Percentiles rank a stretch among this genome's conserved stretches.
These are phyloP conservation scores for Malacosoma neustria DNA, from an alignment of 2,888 invertebrate species.

Conservation along the genomic window DNA sequence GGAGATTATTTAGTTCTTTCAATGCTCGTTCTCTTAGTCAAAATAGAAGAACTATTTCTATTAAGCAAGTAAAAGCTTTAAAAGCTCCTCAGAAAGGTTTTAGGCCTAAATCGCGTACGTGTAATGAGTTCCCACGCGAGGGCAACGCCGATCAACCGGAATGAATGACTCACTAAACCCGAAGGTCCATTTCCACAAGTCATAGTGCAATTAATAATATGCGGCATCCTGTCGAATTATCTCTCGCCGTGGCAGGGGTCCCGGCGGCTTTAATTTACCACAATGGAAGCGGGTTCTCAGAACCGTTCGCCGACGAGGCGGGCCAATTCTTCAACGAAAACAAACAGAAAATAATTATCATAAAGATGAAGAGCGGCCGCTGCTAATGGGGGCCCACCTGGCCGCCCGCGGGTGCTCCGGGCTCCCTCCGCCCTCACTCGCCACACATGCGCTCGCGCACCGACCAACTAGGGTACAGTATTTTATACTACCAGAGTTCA, in stretches of 20 bases:
- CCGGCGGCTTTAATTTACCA: slow-evolving; percentile 74
- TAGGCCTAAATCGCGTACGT: slow-evolving; percentile 42
- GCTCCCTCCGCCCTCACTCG: slow-evolving; percentile 27
- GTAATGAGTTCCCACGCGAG: slow-evolving; percentile 59
- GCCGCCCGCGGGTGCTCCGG: slow-evolving; percentile 33
- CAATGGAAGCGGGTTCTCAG: slow-evolving; percentile 72
- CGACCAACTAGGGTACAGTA: too few relatives aligned
- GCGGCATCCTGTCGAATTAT: slow-evolving; percentile 75
- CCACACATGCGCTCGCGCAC: not conserved
- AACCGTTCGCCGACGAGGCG: slow-evolving; percentile 66
- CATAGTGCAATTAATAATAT: slow-evolving; percentile 76
- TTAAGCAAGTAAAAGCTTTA: slow-evolving; percentile 28
- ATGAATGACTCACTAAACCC: slow-evolving; percentile 73
- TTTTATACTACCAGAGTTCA: too few relatives aligned
- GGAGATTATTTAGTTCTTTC: too few relatives aligned
- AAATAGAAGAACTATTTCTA: slow-evolving; percentile 38
- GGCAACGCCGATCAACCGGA: slow-evolving; percentile 46
- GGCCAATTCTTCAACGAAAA: slow-evolving; percentile 72
- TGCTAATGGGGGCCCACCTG: slow-evolving; percentile 72
- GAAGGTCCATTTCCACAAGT: slow-evolving; percentile 72
- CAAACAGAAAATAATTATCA: slow-evolving; percentile 76
- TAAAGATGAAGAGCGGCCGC: slow-evolving; percentile 73
- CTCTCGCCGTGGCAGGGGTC: slow-evolving; percentile 72
- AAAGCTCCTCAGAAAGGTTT: slow-evolving; percentile 23
- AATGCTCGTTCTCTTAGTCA: too few relatives aligned